A percentile compares a stretch with the other conserved stretches of the same genome.
Conservation (phyloP, 2,888 invertebrate genomes). For the Drosophila borborema region DNA sequence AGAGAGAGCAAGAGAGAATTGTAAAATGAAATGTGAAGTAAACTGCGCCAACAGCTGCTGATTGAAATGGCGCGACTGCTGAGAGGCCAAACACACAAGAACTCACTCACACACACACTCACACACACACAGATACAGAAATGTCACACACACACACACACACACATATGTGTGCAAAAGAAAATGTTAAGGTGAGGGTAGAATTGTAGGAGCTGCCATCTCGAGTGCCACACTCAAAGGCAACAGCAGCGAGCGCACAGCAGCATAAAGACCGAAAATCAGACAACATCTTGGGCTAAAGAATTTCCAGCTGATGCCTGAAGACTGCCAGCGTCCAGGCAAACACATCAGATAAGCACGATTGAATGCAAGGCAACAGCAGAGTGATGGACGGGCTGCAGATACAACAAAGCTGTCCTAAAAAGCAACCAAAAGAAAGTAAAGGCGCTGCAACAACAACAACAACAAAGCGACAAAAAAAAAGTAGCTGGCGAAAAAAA, state of each 20-base stretch:
- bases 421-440: constrained; percentile 47
- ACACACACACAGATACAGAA: neutral
- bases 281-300: constrained; percentile 75
- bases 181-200: neutral
- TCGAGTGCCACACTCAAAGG: constrained; percentile 55
- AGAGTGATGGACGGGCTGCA: constrained; percentile 8
- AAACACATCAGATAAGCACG: constrained; percentile 72
- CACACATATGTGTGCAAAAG: constrained; percentile 4
- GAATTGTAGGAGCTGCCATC: neutral
- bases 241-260: constrained; percentile 35
- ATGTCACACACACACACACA: constrained; percentile 9
- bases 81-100: constrained; percentile 43
- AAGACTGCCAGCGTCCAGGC: constrained; percentile 33
- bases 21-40: constrained; percentile 63
- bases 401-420: constrained; percentile 62
- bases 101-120: neutral
- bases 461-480: constrained; percentile 23
- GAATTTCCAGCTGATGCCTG: constrained; percentile 21
- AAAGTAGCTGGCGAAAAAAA: constrained; percentile 40
- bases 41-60: constrained; percentile 71
- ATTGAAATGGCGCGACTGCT: constrained; percentile 56
- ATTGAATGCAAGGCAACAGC: constrained; percentile 69
- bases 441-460: constrained; percentile 35
- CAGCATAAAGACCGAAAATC: constrained; percentile 78
- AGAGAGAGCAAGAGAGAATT: constrained; percentile 51